Evolutionary conservation across 2,113 vertebrate species (phyloP).

Genomic region (Todiramphus chloris): DNA sequence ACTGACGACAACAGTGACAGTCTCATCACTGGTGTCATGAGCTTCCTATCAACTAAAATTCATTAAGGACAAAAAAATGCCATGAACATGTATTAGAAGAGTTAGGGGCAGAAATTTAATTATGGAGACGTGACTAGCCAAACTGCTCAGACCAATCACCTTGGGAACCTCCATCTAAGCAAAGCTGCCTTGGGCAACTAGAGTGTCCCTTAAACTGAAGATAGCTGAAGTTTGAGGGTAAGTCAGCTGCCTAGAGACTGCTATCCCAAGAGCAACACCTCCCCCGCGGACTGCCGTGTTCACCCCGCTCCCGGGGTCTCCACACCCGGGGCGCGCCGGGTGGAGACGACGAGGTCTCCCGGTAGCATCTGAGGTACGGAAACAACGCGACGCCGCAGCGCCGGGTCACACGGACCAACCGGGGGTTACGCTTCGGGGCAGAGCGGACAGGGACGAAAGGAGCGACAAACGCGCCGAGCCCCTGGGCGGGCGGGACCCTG

Average conservation of each 20-base stretch:
- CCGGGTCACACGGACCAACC: no score
- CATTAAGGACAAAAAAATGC: neutral
- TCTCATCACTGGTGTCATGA: neutral
- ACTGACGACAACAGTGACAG: neutral
- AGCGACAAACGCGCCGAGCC: no score
- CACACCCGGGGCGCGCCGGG: neutral
- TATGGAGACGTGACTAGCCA: neutral
- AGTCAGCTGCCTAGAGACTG: neutral
- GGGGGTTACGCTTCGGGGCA: neutral
- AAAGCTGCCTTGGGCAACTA: neutral
- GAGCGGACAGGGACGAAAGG: no score
- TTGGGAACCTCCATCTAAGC: neutral
- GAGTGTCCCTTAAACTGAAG: neutral
- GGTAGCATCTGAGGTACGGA: neutral
- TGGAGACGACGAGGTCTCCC: neutral
- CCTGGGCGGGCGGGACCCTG: no score
- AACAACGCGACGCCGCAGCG: fast-evolving
- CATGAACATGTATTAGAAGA: neutral
- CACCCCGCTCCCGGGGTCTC: no score
- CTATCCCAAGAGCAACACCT: neutral
- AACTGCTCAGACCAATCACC: neutral
- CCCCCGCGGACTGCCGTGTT: neutral
- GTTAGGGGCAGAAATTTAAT: fast-evolving
- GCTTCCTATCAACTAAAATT: neutral
- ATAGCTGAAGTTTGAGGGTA: neutral